Evolutionary conservation across 2,888 invertebrate species (phyloP), one percentile per base, ranked within the genome.

Genomic region (Microdon myrmicae): DNA sequence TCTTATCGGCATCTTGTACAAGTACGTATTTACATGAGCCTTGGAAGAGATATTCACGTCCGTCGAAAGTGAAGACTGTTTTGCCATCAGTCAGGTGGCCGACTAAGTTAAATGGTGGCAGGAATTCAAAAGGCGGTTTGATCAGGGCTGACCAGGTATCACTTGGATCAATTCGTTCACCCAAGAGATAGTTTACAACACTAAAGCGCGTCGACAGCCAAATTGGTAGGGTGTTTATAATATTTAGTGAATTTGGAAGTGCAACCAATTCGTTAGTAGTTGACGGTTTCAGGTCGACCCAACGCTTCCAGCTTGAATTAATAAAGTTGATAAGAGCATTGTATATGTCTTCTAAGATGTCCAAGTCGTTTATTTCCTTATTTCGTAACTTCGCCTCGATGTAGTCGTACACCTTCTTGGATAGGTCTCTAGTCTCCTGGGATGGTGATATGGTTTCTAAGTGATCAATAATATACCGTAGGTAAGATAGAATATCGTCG

Each of bases 41-140:
- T 0, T 88, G 87, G 83, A 93, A 89, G 4, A 89, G 87, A 68
- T 89, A 81, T 75, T 92, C 89, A 69, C 87, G 86, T 0, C 90
- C 90, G 78, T 96, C 96, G 79, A 94, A 95, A 0, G 93, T 94
- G 80, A 92, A 90, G 78, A 92, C 85, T 79, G 94, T 90, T 71
- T 91, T 89, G 1, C 90, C 90, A 74, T 92, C 90, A 7, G 88
- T 83, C 3, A 94, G 76, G 23, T 87, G 83, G 5, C 88, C 94
- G 37, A 84, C 82, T 53, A 88, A 88, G 86, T 82, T 22, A 75
- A 86, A 86, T 13, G 90, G 86, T 67, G 86, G 87, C 20, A 90
- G 72, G 68, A 86, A 83, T 31, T 87, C 84, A 79, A 84, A 86
- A 0, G 86, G 80, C 53, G 82, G 80, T 67, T 86, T 73, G n/a